A percentile compares a stretch with the other conserved stretches of the same genome.
Evolutionary conservation across 2,113 vertebrate genomes (phyloP).

Genomic region (Apeltes quadracus): DNA sequence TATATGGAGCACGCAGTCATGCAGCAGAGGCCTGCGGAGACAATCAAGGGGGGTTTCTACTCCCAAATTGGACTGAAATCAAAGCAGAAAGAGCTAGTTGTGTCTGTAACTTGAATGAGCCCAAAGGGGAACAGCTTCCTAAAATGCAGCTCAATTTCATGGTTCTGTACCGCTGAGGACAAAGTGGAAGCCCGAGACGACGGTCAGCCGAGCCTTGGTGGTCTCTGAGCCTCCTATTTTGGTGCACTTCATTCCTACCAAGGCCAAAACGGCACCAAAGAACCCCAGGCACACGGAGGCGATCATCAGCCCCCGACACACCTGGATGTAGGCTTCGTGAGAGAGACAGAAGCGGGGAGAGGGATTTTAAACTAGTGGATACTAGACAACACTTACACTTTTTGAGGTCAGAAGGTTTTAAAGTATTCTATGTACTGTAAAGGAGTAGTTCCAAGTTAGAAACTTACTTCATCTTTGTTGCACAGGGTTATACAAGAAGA

Average conservation of each 20-base stretch:
- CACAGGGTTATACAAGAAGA: background rate
- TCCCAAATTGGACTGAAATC: background rate
- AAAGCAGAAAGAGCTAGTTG: background rate
- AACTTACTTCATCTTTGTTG: background rate
- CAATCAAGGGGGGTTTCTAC: slow-evolving; percentile 1
- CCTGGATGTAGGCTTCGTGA: slow-evolving; percentile 91
- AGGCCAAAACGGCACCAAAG: slow-evolving; percentile 86
- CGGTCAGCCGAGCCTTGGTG: slow-evolving; percentile 90
- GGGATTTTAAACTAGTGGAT: background rate
- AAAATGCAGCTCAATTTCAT: background rate
- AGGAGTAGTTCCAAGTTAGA: background rate
- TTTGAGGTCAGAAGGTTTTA: background rate
- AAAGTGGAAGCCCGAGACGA: slow-evolving; percentile 88
- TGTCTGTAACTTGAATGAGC: background rate
- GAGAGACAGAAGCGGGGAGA: background rate
- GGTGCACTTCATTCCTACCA: slow-evolving; percentile 97
- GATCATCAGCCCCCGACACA: slow-evolving; percentile 96
- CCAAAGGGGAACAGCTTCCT: background rate
- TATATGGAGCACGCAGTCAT: slow-evolving; percentile 95
- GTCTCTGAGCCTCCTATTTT: slow-evolving; percentile 91
- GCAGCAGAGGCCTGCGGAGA: slow-evolving; percentile 86
- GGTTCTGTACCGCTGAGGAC: slow-evolving; percentile 87
- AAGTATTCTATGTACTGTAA: background rate
- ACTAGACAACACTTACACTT: no score
- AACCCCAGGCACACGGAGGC: slow-evolving; percentile 91